Percentiles rank a stretch among this genome's conserved stretches.
Conservation (phyloP, 1,140 invertebrate genomes). For the Ceratina japonica region DNA sequence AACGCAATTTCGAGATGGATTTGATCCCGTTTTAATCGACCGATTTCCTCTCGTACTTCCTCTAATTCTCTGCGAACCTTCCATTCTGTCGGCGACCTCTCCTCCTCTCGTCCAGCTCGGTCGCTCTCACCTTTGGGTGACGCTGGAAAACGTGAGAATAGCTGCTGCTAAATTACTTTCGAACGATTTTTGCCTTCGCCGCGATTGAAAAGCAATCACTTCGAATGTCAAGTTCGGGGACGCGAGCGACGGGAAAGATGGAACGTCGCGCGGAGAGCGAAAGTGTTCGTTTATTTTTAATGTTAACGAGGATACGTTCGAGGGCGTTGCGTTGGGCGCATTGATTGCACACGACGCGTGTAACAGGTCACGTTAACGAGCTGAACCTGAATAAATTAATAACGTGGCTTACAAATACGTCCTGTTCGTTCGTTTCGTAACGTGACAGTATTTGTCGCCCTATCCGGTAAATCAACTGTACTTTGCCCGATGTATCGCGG, state of each 20-base stretch:
- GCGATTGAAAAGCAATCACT: neutral
- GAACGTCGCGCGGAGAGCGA: neutral
- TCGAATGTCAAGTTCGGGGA: neutral
- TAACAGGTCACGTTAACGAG: conserved; percentile 15
- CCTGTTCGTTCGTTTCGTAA: too few relatives aligned
- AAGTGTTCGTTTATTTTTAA: conserved; percentile 16
- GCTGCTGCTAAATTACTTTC: neutral
- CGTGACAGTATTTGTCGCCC: neutral
- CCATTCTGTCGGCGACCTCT: conserved; percentile 15
- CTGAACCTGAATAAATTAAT: conserved; percentile 7
- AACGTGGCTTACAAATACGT: neutral
- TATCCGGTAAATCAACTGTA: neutral
- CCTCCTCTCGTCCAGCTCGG: neutral
- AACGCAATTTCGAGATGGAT: conserved; percentile 30
- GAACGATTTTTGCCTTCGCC: neutral
- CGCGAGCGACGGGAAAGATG: neutral
- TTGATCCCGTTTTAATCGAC: conserved; percentile 43
- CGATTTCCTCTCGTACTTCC: conserved; percentile 45
- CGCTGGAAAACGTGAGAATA: neutral
- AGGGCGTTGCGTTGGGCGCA: neutral
- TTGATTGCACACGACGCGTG: conserved; percentile 15
- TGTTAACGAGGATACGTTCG: neutral
- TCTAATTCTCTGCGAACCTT: conserved; percentile 30
- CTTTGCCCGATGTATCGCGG: neutral
- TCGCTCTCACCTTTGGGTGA: neutral